These are phyloP conservation scores for Drosophila biarmipes DNA, from an alignment of 1,140 invertebrate species.

Conservation along the genomic window DNA sequence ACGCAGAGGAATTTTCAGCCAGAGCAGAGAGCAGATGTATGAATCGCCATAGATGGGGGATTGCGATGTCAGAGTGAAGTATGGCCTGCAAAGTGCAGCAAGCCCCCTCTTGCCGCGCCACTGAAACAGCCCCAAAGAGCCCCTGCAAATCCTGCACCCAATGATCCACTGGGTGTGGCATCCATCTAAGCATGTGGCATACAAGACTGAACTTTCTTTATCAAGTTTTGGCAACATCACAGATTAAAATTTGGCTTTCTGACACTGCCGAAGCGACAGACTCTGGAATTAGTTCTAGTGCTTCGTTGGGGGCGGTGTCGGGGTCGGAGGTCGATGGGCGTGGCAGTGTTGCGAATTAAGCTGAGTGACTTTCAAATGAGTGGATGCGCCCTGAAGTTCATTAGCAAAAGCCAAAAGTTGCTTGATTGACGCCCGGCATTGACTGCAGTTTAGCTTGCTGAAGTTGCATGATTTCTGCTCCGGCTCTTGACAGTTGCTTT, in stretches of 20 bases:
- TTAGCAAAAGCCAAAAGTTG: constrained; percentile 72
- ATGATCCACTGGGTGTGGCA: constrained; percentile 28
- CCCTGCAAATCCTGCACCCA: background rate
- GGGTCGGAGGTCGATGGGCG: constrained; percentile 27
- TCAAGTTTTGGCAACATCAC: constrained; percentile 79
- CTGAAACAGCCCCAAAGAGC: background rate
- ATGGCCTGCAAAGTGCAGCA: constrained; percentile 64
- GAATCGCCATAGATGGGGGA: constrained; percentile 28
- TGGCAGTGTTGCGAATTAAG: constrained; percentile 67
- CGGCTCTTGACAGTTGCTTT: constrained; percentile 28
- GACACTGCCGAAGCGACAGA: constrained; percentile 60
- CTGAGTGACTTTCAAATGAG: constrained; percentile 81
- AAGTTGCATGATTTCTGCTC: constrained; percentile 33
- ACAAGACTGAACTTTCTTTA: constrained; percentile 71
- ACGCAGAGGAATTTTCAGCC: constrained; percentile 62
- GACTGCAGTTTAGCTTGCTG: constrained; percentile 37
- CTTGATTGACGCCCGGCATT: constrained; percentile 71
- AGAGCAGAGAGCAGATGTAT: constrained; percentile 26
- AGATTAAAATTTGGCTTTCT: constrained; percentile 82
- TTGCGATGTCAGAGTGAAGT: constrained; percentile 55
- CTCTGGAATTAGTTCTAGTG: constrained; percentile 36
- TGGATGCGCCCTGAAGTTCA: constrained; percentile 72
- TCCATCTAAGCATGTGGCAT: constrained; percentile 69
- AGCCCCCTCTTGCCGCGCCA: background rate
- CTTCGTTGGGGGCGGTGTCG: background rate